Evolutionary conservation across 2,888 invertebrate genomes (phyloP).

Genomic region (Tortrix viridana): DNA sequence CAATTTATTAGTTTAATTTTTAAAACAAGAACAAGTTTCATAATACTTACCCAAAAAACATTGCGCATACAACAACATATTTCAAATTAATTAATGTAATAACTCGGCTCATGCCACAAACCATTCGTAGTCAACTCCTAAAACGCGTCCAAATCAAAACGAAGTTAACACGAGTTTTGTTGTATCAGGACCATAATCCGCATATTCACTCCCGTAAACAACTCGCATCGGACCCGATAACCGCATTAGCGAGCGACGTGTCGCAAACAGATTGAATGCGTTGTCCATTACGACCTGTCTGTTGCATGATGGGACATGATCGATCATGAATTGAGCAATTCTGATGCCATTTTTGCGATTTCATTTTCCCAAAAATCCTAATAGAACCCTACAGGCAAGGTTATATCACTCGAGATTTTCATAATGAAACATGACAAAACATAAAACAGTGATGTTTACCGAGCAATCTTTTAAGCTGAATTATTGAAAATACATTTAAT

Average conservation of each 20-base stretch:
- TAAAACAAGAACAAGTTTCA: no score
- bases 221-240: conserved; percentile 53
- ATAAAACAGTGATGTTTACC: no score
- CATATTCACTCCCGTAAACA: conserved; percentile 47
- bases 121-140: neutral
- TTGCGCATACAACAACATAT: no score
- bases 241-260: conserved; percentile 53
- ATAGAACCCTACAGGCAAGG: neutral
- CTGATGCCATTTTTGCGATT: conserved; percentile 32
- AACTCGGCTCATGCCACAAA: no score
- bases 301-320: conserved; percentile 30
- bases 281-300: conserved; percentile 34
- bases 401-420: no score
- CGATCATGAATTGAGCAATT: conserved; percentile 31
- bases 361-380: conserved; percentile 8
- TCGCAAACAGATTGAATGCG: conserved; percentile 47
- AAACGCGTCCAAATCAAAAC: conserved; percentile 5
- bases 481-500: no score
- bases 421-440: no score
- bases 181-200: conserved; percentile 35
- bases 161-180: conserved; percentile 14
- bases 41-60: no score
- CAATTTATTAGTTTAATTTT: no score
- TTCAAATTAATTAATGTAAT: no score
- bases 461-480: no score